Conservation (phyloP, 1,140 invertebrate genomes). For the Sipha flava region DNA sequence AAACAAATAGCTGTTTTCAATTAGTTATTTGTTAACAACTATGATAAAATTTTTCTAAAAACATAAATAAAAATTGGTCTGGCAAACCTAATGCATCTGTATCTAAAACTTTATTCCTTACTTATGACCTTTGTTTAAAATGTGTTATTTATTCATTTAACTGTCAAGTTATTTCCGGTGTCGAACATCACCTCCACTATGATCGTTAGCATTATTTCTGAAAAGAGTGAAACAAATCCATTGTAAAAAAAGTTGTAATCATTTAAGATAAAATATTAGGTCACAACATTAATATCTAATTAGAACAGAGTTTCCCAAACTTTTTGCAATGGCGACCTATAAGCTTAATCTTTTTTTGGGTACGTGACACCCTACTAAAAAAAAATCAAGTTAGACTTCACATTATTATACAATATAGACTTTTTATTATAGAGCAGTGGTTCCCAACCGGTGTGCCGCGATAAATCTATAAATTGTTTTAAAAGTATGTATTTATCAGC, state of each 20-base stretch:
- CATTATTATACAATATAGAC: too few species aligned
- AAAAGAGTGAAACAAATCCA: not conserved
- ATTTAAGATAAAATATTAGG: not conserved
- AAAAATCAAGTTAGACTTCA: too few species aligned
- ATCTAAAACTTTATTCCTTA: conserved; percentile 13
- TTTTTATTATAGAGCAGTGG: too few species aligned
- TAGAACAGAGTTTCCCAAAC: too few species aligned
- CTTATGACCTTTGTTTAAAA: conserved; percentile 26
- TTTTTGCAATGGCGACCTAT: too few species aligned
- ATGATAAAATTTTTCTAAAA: conserved; percentile 21
- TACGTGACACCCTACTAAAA: too few species aligned
- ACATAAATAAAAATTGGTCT: conserved; percentile 31
- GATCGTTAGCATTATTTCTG: conserved; percentile 22
- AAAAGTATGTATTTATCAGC: too few species aligned
- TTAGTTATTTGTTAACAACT: conserved; percentile 25
- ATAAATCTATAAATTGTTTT: too few species aligned
- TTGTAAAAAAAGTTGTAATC: not conserved
- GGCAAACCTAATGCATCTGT: conserved; percentile 23
- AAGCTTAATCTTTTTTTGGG: too few species aligned
- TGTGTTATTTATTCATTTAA: conserved; percentile 24
- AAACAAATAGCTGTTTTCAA: conserved; percentile 20
- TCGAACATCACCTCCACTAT: conserved; percentile 10
- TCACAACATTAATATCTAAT: not conserved
- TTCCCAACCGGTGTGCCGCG: too few species aligned
- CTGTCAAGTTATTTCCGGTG: conserved; percentile 24